Evolutionary conservation across 2,797 vertebrate species (phyloP).

Genomic region (Gambelia wislizenii): DNA sequence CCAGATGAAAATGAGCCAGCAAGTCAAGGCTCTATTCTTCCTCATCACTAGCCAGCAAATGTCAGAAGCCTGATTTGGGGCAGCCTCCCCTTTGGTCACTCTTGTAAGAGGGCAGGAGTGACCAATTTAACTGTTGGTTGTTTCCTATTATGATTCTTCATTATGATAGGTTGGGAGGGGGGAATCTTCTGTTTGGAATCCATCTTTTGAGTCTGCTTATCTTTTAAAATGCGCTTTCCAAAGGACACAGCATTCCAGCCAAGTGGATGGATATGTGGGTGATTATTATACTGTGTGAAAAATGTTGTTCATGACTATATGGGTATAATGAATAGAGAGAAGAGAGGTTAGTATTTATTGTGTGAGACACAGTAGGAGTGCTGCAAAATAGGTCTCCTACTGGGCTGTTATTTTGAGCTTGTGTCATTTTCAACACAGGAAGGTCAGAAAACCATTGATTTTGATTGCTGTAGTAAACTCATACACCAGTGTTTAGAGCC

Average conservation of each 20-base stretch:
- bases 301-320: neutral
- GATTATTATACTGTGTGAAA: neutral
- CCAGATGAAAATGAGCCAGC: no score
- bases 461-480: slow-evolving; percentile 18
- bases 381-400: slow-evolving; percentile 42
- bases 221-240: neutral
- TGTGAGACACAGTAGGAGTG: slow-evolving; percentile 54
- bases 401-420: slow-evolving; percentile 48
- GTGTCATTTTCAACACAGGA: slow-evolving; percentile 57
- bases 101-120: neutral
- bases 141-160: neutral
- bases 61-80: neutral
- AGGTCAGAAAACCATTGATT: slow-evolving; percentile 53
- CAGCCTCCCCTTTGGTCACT: neutral
- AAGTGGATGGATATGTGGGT: neutral
- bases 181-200: neutral
- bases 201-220: neutral
- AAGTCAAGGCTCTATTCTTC: neutral
- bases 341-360: neutral
- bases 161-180: neutral
- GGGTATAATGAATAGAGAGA: slow-evolving; percentile 28
- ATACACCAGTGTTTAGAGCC: neutral
- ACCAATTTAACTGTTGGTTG: neutral
- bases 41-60: neutral
- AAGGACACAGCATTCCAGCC: neutral